Base-by-base conservation (phyloP, 2,797 vertebrate genomes). In the Philypnodon macrostomus region DNA sequence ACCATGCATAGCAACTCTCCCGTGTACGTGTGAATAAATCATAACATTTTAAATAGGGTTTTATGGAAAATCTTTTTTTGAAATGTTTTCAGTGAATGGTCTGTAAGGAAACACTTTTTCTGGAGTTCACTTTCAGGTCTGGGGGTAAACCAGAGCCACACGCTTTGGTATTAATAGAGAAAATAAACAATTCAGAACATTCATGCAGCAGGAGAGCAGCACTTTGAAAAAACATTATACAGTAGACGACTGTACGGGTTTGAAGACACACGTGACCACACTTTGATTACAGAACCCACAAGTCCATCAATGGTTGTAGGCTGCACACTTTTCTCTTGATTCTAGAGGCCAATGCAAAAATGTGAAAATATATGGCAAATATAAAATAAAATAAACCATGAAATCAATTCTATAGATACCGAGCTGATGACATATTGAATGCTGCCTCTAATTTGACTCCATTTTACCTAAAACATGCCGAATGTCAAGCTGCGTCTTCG, bases 61-160 rank as follows among this genome's bases (percentile, higher is more conserved):
- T 4, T 34, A 14, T 16, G 31, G 45, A 17, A 21, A 36, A 30
- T 24, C 4, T 54, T 34, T 21, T 17, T n/a, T 32, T 5, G 14
- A 30, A 44, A 15, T 53, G 12, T 17, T 52, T 35, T 5, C 32
- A 45, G 24, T 35, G 27, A 52, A 32, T 23, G 23, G 11, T 61
- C 51, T 7, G n/a, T n/a, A n/a, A n/a, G 13, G 15, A 29, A 17
- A 18, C 4, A 2, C 38, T 7, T 47, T 51, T 60, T 29, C 8
- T 36, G 19, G 37, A 41, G 31, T 67, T 69, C 59, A 65, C 26
- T 47, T 33, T 0, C 4, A 70, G 53, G 53, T 67, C 45, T 60
- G 34, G 2, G 41, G 52, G 51, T 48, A 15, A 63, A 69, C 49
- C 38, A 46, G 9, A 36, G 10, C 8, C 42, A 41, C 31, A 24